phyloP scores from a whole-genome alignment of 2,113 vertebrate species.

The Anhinga rufa region DNA sequence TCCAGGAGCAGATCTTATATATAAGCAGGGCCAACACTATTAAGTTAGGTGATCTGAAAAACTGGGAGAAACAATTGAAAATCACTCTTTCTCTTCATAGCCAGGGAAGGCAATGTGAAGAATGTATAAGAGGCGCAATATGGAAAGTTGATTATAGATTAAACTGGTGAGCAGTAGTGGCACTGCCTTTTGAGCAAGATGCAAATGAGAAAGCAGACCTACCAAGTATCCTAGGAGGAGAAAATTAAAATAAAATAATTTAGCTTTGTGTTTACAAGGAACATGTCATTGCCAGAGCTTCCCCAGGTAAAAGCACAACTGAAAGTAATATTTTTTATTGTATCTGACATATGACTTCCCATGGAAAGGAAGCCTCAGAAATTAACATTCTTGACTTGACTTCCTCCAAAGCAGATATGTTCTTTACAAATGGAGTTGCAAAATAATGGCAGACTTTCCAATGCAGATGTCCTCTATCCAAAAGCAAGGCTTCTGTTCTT shows the following conservation, averaged over 20 bases:
- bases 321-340: background rate
- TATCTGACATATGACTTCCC: background rate
- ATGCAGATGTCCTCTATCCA: background rate
- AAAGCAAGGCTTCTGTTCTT: background rate
- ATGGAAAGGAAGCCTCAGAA: background rate
- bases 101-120: background rate
- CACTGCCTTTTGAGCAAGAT: background rate
- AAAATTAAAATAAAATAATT: background rate
- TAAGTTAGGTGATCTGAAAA: conserved; percentile 4
- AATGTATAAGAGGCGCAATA: background rate
- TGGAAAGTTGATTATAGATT: background rate
- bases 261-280: background rate
- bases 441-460: background rate
- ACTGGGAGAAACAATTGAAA: background rate
- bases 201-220: background rate
- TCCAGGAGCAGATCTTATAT: background rate
- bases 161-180: background rate
- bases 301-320: background rate
- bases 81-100: background rate
- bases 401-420: background rate
- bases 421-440: background rate
- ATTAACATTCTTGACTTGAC: background rate
- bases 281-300: background rate
- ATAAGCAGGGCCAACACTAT: background rate
- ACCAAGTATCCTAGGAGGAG: background rate